Percentiles rank a stretch among this genome's conserved stretches.
Evolutionary conservation across 2,888 invertebrate species (phyloP).

Genomic region (Brassicogethes aeneus): DNA sequence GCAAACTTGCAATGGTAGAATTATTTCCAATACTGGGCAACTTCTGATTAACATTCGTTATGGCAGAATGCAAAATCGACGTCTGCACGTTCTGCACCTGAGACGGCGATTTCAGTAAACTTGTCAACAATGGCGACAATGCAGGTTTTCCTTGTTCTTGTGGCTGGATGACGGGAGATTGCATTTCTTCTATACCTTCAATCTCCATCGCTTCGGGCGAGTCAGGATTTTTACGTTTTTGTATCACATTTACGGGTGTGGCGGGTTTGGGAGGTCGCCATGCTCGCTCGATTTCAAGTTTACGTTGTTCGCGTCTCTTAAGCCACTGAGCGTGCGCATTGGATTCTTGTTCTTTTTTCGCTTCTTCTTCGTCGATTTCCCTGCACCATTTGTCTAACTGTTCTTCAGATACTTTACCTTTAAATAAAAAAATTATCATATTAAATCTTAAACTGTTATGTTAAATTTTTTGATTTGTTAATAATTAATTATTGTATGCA

Average conservation of each 20-base stretch:
- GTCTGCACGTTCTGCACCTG: slow-evolving; percentile 40
- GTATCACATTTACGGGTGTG: slow-evolving; percentile 24
- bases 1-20: slow-evolving; percentile 43
- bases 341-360: slow-evolving; percentile 59
- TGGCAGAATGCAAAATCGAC: slow-evolving; percentile 39
- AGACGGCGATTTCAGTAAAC: slow-evolving; percentile 65
- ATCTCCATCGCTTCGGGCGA: slow-evolving; percentile 30
- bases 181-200: slow-evolving; percentile 26
- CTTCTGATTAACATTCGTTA: slow-evolving; percentile 30
- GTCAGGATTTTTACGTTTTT: slow-evolving; percentile 37
- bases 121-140: slow-evolving; percentile 69
- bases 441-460: not conserved
- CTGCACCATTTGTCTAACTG: slow-evolving; percentile 66
- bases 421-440: too few species aligned
- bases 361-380: slow-evolving; percentile 63
- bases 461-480: not conserved
- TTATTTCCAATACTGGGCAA: slow-evolving; percentile 23
- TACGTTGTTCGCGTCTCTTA: slow-evolving; percentile 56
- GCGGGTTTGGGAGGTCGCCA: slow-evolving; percentile 46
- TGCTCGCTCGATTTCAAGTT: slow-evolving; percentile 50
- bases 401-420: slow-evolving; percentile 53
- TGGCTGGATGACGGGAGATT: not conserved
- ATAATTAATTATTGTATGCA: not conserved
- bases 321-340: slow-evolving; percentile 53
- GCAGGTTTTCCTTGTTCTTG: slow-evolving; percentile 41